phyloP scores from a whole-genome alignment of 2,797 vertebrate genomes.

The Intellagama lesueurii region DNA sequence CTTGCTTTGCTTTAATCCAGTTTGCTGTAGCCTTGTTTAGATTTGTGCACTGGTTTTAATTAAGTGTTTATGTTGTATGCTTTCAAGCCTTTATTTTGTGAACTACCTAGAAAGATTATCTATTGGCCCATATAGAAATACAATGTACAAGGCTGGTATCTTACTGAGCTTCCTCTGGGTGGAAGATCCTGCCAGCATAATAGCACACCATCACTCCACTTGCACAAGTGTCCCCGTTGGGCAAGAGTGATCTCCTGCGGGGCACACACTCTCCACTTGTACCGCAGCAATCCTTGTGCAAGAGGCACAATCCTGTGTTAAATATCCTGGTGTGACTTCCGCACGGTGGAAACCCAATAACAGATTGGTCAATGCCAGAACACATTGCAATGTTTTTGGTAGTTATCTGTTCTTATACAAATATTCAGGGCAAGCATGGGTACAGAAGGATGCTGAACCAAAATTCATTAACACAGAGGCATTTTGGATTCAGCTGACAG shows the following conservation, averaged over 20 bases:
- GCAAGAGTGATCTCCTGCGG: no score
- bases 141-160: no score
- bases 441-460: background rate
- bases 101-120: background rate
- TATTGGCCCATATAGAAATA: background rate
- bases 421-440: background rate
- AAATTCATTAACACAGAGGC: background rate
- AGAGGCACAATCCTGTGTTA: no score
- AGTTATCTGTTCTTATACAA: background rate
- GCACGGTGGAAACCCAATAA: no score
- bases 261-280: no score
- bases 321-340: no score
- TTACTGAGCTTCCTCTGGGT: no score
- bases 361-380: background rate
- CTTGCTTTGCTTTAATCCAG: background rate
- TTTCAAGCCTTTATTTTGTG: background rate
- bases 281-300: no score
- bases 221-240: no score
- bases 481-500: background rate
- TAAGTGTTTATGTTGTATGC: background rate
- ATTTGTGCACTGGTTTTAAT: background rate
- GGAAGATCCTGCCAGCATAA: no score
- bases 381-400: background rate
- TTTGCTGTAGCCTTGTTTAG: background rate
- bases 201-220: no score